Evolutionary conservation across 2,888 invertebrate species (phyloP).

Genomic region (Eucriotettix oculatus): DNA sequence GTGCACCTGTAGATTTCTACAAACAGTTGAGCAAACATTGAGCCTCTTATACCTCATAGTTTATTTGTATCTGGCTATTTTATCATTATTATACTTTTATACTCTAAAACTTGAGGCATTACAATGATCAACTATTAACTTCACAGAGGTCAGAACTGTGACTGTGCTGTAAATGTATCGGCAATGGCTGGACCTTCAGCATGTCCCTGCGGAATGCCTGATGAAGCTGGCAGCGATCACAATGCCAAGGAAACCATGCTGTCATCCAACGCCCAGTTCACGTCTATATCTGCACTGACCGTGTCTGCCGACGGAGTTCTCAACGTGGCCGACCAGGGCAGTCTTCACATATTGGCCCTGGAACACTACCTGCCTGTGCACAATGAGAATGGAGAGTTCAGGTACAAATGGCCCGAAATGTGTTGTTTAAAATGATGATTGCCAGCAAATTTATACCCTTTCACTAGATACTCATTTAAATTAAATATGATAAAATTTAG

Average conservation of each 20-base stretch:
- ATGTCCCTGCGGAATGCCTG: slow-evolving; percentile 31
- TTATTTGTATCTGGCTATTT: no score
- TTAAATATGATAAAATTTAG: no score
- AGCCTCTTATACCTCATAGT: no score
- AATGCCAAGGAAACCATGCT: slow-evolving; percentile 64
- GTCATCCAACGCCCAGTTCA: slow-evolving; percentile 81
- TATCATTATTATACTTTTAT: no score
- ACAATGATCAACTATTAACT: no score
- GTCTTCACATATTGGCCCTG: slow-evolving; percentile 65
- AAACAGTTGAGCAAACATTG: no score
- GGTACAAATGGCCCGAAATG: background rate
- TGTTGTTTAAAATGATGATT: background rate
- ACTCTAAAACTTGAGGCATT: no score
- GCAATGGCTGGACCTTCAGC: slow-evolving; percentile 18
- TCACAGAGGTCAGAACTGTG: slow-evolving; percentile 22
- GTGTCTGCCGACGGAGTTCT: slow-evolving; percentile 92
- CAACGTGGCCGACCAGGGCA: slow-evolving; percentile 87
- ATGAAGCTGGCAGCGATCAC: slow-evolving; percentile 8
- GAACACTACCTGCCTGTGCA: slow-evolving; percentile 77
- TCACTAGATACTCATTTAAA: no score
- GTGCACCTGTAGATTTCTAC: no score
- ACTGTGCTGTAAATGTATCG: slow-evolving; percentile 22
- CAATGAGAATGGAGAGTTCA: slow-evolving; percentile 74
- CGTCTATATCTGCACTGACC: slow-evolving; percentile 73
- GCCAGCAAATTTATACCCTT: no score